Base-by-base conservation (phyloP, 2,888 invertebrate genomes). In the Taenaris catops region DNA sequence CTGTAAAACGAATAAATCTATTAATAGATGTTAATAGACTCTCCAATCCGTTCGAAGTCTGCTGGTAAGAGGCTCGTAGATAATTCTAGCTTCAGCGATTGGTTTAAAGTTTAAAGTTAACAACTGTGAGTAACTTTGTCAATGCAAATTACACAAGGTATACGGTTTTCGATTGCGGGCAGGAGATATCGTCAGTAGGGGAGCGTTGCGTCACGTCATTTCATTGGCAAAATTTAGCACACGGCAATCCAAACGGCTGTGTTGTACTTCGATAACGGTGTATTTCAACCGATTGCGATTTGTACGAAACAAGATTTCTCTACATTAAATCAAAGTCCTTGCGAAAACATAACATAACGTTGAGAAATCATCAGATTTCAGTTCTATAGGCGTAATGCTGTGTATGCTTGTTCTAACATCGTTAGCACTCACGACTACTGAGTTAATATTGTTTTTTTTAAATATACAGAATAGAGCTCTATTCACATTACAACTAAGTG, bases 201-300 rank as follows among this genome's bases (percentile, higher is more conserved):
- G 54, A 57, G 44, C 43, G 44, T 72, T 75, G 67, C 70, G 61
- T 60, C 67, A 72, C 28, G 63, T 58, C 59, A 56, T 70, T 72
- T 72, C 64, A 62, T 63, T 64, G 59, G 61, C 59, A 63, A 59
- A 62, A 64, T 64, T 65, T 61, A 62, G 65, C 60, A 59, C 65
- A 61, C 57, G 51, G 58, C 61, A 60, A 63, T 65, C 61, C 55
- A 41, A 49, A 44, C 51, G 49, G 47, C 48, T 46, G 46, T 46
- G 44, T 34, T 32, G 40, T 40, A 44, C 47, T 41, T 32, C 39
- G 44, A 46, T 51, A 48, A 47, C 44, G 45, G 45, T 39, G 48
- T 52, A 49, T 53, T 57, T 49, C 51, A 47, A 51, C 41, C 46
- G 45, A 54, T 54, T 51, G 55, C 51, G 42, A 44, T 45, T 55